Evolutionary conservation across 2,113 vertebrate genomes (phyloP).

Genomic region (Connochaetes taurinus): DNA sequence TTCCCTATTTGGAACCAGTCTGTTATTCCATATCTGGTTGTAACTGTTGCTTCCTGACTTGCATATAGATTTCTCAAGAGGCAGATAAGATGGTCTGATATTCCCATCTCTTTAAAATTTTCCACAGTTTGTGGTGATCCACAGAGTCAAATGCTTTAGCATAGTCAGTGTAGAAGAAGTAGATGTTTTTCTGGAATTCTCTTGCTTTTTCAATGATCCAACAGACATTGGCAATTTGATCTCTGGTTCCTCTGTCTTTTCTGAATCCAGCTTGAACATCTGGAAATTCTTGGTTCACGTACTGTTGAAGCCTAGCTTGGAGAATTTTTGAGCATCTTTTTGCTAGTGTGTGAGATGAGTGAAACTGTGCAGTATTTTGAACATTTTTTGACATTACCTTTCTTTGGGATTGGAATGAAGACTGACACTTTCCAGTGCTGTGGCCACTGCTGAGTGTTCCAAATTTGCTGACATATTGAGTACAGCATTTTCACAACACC

Average conservation of each 20-base stretch:
- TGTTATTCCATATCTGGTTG: rapidly evolving
- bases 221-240: not conserved
- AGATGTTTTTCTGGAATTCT: not conserved
- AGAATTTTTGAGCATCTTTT: not conserved
- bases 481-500: not conserved
- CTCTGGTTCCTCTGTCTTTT: not conserved
- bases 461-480: not conserved
- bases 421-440: not conserved
- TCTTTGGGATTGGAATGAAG: not conserved
- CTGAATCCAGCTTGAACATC: not conserved
- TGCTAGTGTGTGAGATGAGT: not conserved
- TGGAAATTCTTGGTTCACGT: not conserved
- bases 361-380: not conserved
- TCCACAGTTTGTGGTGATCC: not conserved
- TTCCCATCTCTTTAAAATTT: not conserved
- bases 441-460: not conserved
- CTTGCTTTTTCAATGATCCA: not conserved
- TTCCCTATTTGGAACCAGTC: not conserved
- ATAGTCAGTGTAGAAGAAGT: not conserved
- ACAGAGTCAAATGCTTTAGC: not conserved
- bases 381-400: not conserved
- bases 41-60: not conserved
- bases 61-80: not conserved
- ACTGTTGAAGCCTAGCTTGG: not conserved
- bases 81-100: not conserved